Evolutionary conservation across 2,113 vertebrate genomes (phyloP).

Genomic region (Falco punctatus): DNA sequence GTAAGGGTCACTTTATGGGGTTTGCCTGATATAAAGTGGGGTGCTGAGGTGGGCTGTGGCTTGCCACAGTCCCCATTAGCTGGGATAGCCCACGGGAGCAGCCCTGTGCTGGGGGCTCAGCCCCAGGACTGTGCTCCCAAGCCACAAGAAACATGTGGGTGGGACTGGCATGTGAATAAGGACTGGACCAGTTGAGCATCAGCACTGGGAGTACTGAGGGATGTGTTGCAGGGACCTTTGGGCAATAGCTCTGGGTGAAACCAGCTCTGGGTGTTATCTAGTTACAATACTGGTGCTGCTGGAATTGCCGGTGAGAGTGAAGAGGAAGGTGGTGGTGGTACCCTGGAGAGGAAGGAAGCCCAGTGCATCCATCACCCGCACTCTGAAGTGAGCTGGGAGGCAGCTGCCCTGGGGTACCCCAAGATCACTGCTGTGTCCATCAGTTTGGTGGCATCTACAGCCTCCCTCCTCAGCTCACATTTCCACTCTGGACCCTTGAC

Average conservation of each 20-base stretch:
- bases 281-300: background rate
- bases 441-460: background rate
- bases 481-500: rapidly evolving
- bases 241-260: background rate
- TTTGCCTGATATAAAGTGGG: background rate
- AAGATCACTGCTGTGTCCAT: background rate
- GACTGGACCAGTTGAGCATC: background rate
- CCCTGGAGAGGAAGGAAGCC: background rate
- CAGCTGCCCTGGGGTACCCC: background rate
- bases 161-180: background rate
- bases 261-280: background rate
- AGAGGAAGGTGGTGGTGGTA: background rate
- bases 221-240: background rate
- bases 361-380: background rate
- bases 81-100: background rate
- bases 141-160: rapidly evolving
- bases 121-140: background rate
- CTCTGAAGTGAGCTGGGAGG: background rate
- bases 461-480: background rate
- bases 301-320: rapidly evolving
- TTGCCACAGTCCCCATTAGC: rapidly evolving
- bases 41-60: background rate
- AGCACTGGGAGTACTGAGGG: rapidly evolving
- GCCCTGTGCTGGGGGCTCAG: background rate
- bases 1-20: background rate